phyloP scores from a whole-genome alignment of 1,140 invertebrate species.

The Psilanteris sp. region DNA sequence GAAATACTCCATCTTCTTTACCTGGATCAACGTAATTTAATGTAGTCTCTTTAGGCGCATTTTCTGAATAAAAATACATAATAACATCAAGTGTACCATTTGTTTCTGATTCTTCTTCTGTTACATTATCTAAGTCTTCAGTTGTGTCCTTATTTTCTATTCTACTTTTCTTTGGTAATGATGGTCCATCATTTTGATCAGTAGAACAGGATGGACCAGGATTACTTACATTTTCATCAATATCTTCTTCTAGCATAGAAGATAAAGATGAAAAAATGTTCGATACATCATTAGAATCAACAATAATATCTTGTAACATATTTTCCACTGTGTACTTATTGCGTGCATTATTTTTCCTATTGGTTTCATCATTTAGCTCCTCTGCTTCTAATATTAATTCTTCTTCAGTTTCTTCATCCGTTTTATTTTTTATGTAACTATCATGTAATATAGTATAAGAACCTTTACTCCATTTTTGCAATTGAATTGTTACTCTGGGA shows the following conservation, averaged over 20 bases:
- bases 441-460: constrained; percentile 82
- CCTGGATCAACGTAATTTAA: constrained; percentile 73
- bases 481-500: constrained; percentile 81
- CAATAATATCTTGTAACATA: constrained; percentile 42
- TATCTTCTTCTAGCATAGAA: constrained; percentile 1
- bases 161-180: constrained; percentile 18
- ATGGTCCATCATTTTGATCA: not conserved
- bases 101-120: constrained; percentile 4
- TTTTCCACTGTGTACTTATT: constrained; percentile 48
- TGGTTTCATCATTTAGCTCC: constrained; percentile 58
- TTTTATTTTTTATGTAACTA: constrained; percentile 20
- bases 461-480: constrained; percentile 85
- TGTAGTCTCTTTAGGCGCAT: constrained; percentile 49
- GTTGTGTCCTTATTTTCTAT: not conserved
- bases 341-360: constrained; percentile 50
- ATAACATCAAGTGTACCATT: constrained; percentile 72
- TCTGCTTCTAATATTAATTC: constrained; percentile 54
- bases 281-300: constrained; percentile 6
- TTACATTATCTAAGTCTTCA: constrained; percentile 1
- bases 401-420: constrained; percentile 11
- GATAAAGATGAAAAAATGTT: constrained; percentile 2
- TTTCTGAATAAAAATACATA: constrained; percentile 71
- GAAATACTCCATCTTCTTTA: constrained; percentile 65
- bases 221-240: not conserved
- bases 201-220: constrained; percentile 2